A percentile compares a stretch with the other conserved stretches of the same genome.
phyloP scores from a whole-genome alignment of 2,113 vertebrate genomes.

The Corapipo altera region DNA sequence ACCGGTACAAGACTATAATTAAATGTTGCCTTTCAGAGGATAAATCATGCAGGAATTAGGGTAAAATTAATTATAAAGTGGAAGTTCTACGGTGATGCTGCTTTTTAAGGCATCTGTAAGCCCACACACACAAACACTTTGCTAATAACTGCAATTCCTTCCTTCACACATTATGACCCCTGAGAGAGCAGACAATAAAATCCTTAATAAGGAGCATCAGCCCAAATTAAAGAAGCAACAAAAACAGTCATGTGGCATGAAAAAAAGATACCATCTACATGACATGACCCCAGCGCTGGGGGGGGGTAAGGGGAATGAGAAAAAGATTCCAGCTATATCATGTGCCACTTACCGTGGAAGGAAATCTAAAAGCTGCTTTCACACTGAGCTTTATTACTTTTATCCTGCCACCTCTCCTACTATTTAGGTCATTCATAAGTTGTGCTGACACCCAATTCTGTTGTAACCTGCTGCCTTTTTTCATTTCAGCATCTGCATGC shows the following conservation, averaged over 20 bases:
- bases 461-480: neutral
- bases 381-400: neutral
- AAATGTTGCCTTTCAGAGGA: slow-evolving; percentile 28
- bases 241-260: neutral
- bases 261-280: neutral
- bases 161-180: slow-evolving; percentile 3
- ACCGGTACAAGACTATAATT: slow-evolving; percentile 47
- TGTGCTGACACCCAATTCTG: neutral
- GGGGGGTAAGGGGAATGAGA: neutral
- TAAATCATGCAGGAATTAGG: slow-evolving; percentile 49
- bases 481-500: neutral
- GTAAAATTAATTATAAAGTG: slow-evolving; percentile 60
- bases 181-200: slow-evolving; percentile 12
- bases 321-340: neutral
- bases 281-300: neutral
- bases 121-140: neutral
- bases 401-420: neutral
- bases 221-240: neutral
- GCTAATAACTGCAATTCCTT: neutral
- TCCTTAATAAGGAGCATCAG: slow-evolving; percentile 9
- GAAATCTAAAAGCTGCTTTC: neutral
- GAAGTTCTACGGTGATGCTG: slow-evolving; percentile 12
- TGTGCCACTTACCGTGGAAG: neutral
- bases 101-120: slow-evolving; percentile 23
- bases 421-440: neutral